Evolutionary conservation across 2,888 invertebrate genomes (phyloP).

Genomic region (Tenodera sinensis): DNA sequence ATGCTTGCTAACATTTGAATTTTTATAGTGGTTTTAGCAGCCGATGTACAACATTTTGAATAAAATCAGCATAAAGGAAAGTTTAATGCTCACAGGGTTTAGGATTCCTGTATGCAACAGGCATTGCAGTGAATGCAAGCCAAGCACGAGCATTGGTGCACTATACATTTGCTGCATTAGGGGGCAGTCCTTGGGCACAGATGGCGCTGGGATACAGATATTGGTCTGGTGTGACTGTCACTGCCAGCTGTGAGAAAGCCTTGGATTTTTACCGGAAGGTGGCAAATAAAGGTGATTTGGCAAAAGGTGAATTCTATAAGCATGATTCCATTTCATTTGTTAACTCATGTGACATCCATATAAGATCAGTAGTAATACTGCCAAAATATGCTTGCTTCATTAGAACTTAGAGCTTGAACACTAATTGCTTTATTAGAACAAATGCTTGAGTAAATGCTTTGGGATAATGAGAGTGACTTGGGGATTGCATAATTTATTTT

Average conservation of each 20-base stretch:
- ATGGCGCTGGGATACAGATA: slow-evolving; percentile 96
- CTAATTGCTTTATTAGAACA: not conserved
- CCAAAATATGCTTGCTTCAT: too few species aligned
- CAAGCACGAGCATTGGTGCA: slow-evolving; percentile 86
- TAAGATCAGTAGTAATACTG: not conserved
- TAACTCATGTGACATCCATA: not conserved
- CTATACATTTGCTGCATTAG: slow-evolving; percentile 87
- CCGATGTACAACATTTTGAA: not conserved
- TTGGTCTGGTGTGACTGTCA: slow-evolving; percentile 87
- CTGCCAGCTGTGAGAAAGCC: slow-evolving; percentile 86
- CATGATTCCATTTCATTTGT: not conserved
- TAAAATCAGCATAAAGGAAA: not conserved
- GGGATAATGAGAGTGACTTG: not conserved
- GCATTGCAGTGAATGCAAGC: slow-evolving; percentile 81
- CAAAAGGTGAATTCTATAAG: not conserved
- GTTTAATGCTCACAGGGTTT: slow-evolving; percentile 58
- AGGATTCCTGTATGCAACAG: slow-evolving; percentile 84
- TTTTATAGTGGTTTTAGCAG: too few species aligned
- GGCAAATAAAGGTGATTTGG: slow-evolving; percentile 70
- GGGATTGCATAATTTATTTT: not conserved
- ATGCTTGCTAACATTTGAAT: too few species aligned
- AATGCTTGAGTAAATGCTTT: not conserved
- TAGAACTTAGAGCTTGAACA: too few species aligned
- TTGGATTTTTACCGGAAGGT: slow-evolving; percentile 88
- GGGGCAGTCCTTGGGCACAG: slow-evolving; percentile 89